Evolutionary conservation across 2,888 invertebrate genomes (phyloP).

Genomic region (Flexamia atlantica): DNA sequence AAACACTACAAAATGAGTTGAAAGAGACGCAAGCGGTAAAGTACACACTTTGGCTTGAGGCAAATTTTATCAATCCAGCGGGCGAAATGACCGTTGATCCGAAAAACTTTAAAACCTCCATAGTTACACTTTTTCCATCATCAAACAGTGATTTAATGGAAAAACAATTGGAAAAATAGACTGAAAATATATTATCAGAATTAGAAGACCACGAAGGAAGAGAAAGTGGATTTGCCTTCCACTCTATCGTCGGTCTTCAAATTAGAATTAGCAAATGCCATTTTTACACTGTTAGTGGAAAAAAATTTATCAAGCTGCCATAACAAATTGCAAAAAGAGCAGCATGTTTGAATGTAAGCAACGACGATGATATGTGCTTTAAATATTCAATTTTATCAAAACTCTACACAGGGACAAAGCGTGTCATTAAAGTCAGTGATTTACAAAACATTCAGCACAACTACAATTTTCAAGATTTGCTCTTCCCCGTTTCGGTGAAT

Average conservation of each 20-base stretch:
- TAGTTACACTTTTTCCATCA: not conserved
- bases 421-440: constrained; percentile 47
- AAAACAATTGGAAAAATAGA: not conserved
- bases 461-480: not conserved
- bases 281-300: not conserved
- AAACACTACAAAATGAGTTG: not conserved
- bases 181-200: not conserved
- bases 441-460: not conserved
- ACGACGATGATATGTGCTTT: not conserved
- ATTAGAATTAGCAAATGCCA: constrained; percentile 60
- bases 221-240: not conserved
- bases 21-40: not conserved
- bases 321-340: not conserved
- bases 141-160: not conserved
- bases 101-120: not conserved
- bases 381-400: constrained; percentile 32
- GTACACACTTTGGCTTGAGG: not conserved
- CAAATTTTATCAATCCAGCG: not conserved
- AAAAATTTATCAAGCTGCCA: constrained; percentile 17
- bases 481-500: not conserved
- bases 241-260: constrained; percentile 64
- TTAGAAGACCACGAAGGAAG: not conserved
- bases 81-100: not conserved
- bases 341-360: constrained; percentile 17
- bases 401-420: constrained; percentile 69